Base-by-base conservation (phyloP, 35 echinoderm and acorn worm genomes). In the Apostichopus japonicus region DNA sequence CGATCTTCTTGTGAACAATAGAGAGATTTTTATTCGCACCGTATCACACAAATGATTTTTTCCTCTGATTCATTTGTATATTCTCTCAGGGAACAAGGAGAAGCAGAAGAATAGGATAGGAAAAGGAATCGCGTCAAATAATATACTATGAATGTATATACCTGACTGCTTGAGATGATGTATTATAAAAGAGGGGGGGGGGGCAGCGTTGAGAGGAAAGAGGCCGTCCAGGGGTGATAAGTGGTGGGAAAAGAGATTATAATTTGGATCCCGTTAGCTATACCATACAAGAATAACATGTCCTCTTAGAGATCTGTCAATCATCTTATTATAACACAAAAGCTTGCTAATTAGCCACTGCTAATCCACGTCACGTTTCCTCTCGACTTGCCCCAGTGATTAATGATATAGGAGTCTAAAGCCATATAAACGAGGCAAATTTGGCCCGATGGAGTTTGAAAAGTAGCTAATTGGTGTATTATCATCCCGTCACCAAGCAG, bases 391-490 rank as follows among this genome's bases (percentile, higher is more conserved):
- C 6, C 54, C 33, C 79, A 33, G 44, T 54, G 79, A 83, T 55
- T 44, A 83, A n/a, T 44, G 33, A 44, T 83, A 19, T 83, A 19
- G 10, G 79, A 83, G 54, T 83, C 79, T 83, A 83, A 83, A 83
- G 79, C 79, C 79, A 83, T 83, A 83, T 83, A 83, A 83, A 83
- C 79, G 79, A 51, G 54, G 54, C 33, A 83, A 17, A n/a, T 83
- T 83, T 44, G 79, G 19, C 54, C 33, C 33, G 33, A 44, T 44
- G 33, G 33, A 53, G 24, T 83, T 83, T 83, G 79, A 83, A 44
- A 83, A 83, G 79, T 52, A 17, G 54, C 79, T 83, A 83, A 83
- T 83, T 83, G 79, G 51, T 44, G 79, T 83, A 83, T 83, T 83
- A 44, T 83, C 54, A 55, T 83, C 79, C 6, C 79, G 79, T 33